Percentiles rank a stretch among this genome's conserved stretches.
These are phyloP conservation scores for Muricea muricata DNA, from an alignment of 92 coral and sea anemone genomes.

Conservation along the genomic window DNA sequence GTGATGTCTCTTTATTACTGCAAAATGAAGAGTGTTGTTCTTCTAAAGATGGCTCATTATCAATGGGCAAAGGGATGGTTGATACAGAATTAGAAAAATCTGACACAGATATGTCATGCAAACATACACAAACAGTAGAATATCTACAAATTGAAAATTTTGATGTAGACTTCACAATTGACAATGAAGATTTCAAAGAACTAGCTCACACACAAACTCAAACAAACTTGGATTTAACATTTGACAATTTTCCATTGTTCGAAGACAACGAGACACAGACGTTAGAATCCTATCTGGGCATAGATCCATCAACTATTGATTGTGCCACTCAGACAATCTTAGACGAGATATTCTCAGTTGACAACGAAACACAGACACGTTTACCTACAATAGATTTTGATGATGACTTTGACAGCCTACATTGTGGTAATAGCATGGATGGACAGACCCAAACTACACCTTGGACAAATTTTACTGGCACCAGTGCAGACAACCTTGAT, in stretches of 20 bases:
- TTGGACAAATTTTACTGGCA: background rate
- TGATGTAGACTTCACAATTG: slow-evolving; percentile 29
- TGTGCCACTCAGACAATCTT: slow-evolving; percentile 85
- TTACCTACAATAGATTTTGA: slow-evolving; percentile 17
- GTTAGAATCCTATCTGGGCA: slow-evolving; percentile 76
- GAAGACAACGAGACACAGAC: slow-evolving; percentile 99
- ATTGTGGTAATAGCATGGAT: slow-evolving; percentile 50
- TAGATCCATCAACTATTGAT: slow-evolving; percentile 73
- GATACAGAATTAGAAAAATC: slow-evolving; percentile 15
- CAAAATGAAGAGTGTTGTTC: slow-evolving; percentile 6
- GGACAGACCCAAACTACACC: slow-evolving; percentile 77
- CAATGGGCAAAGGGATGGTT: background rate
- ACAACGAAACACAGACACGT: slow-evolving; percentile 90
- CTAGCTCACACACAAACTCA: slow-evolving; percentile 66
- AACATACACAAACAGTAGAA: slow-evolving; percentile 77
- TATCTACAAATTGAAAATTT: slow-evolving; percentile 1
- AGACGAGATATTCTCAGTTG: slow-evolving; percentile 76
- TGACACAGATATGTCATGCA: slow-evolving; percentile 62
- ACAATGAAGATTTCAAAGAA: slow-evolving; percentile 38
- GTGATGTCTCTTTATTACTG: background rate
- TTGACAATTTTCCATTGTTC: slow-evolving; percentile 54
- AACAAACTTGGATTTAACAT: slow-evolving; percentile 28
- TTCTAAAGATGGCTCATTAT: background rate
- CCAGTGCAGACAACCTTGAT: background rate
- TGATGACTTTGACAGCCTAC: background rate